Base-by-base conservation (phyloP, 2,888 invertebrate genomes). In the Tridacna gigas region DNA sequence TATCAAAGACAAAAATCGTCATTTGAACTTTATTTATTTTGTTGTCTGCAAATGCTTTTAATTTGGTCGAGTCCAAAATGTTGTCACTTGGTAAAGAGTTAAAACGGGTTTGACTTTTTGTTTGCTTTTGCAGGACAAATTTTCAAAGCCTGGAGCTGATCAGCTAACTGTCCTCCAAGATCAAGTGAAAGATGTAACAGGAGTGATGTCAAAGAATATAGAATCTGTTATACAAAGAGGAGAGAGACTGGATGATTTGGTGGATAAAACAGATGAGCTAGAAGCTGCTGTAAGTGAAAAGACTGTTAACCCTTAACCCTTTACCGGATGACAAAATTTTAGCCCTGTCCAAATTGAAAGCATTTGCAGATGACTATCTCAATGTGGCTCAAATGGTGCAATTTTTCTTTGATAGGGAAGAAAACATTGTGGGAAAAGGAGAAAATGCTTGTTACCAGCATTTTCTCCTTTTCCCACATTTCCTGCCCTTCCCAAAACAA, bases 131-230 rank as follows among this genome's bases (percentile, higher is more conserved):
- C 81, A 93, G 93, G 91, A 92, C 76, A 91, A 89, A 48, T 93
- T 86, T 85, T 92, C 93, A 5, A 91, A 91, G 80, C 80, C 89
- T 3, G 89, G 89, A 15, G 89, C 86, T 20, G 91, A 90, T 76
- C 86, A 89, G 45, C 73, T 93, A 73, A 80, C 89, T 26, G 83
- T 84, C 13, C 85, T 93, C 25, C 92, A 91, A 75, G 89, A 89
- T 45, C 94, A 95, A 83, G 94, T 95, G 12, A 92, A 95, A 60
- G 94, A 95, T 75, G 94, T 95, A 22, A 94, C 94, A 80, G 94
- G 91, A 26, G 93, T 95, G 5, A 94, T 95, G 95, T 93, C 93
- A 47, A 92, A 94, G 88, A 95, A 95, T 84, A 95, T 95, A 56
- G 94, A 95, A 79, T 91, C 92, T 47, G 94, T 95, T 0, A 86